Conservation (phyloP, 2,797 vertebrate genomes). For the Carduelis carduelis region DNA sequence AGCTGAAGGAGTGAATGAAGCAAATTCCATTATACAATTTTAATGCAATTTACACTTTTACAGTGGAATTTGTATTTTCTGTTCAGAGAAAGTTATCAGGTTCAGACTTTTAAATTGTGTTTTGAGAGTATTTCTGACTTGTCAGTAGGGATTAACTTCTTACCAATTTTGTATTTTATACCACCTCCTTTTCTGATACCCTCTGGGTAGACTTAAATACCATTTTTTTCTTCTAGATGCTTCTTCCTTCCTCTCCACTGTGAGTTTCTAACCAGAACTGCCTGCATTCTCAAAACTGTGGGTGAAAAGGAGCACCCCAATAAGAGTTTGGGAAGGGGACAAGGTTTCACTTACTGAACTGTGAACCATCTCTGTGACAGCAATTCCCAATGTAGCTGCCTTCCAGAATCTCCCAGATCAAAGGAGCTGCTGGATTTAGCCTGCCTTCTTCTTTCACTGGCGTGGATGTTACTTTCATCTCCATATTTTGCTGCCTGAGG, state of each 20-base stretch:
- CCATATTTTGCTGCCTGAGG: not conserved
- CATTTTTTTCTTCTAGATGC: not conserved
- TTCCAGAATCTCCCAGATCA: slow-evolving; percentile 74
- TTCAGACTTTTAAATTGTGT: not conserved
- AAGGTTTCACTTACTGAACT: slow-evolving; percentile 77
- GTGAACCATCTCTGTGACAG: slow-evolving; percentile 87
- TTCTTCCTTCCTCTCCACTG: not conserved
- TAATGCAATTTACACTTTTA: not conserved
- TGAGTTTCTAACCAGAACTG: not conserved
- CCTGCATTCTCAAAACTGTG: not conserved
- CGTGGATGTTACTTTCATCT: slow-evolving; percentile 83
- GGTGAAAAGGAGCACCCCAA: not conserved
- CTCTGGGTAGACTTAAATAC: not conserved
- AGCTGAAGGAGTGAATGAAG: not conserved
- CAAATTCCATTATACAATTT: not conserved
- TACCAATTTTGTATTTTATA: not conserved
- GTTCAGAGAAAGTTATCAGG: not conserved
- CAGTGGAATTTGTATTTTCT: not conserved
- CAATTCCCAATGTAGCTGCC: slow-evolving; percentile 82
- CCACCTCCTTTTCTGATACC: not conserved
- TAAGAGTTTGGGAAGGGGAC: not conserved
- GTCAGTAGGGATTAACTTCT: not conserved
- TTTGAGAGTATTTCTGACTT: not conserved
- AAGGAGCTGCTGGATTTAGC: not conserved
- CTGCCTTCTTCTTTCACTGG: slow-evolving; percentile 74